Percentiles rank a stretch among this genome's conserved stretches.
These are phyloP conservation scores for Hyles lineata DNA, from an alignment of 2,888 invertebrate genomes.

Conservation along the genomic window DNA sequence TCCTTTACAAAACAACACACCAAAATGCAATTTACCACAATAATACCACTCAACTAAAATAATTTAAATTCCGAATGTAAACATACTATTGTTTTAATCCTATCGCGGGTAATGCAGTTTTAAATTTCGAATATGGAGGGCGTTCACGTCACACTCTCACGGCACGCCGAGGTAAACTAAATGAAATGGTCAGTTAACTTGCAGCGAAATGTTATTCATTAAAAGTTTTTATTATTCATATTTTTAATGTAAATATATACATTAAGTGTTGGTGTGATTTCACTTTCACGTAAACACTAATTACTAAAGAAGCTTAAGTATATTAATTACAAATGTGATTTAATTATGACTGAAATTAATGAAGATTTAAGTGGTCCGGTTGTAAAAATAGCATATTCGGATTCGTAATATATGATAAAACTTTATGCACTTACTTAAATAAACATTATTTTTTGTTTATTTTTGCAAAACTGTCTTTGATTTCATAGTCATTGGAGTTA, in stretches of 20 bases:
- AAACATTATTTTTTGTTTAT: too few species aligned
- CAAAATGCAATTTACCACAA: constrained; percentile 5
- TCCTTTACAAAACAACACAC: constrained; percentile 17
- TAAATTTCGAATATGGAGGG: constrained; percentile 47
- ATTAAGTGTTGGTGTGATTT: background rate
- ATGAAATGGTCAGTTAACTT: constrained; percentile 37
- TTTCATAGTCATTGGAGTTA: too few species aligned
- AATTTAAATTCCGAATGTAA: constrained; percentile 4
- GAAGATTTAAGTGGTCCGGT: too few species aligned
- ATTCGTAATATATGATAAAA: too few species aligned
- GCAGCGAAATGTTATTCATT: constrained; percentile 35
- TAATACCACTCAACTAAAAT: background rate
- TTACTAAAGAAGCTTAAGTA: constrained; percentile 7
- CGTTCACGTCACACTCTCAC: constrained; percentile 62
- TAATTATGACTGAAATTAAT: background rate
- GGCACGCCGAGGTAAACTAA: constrained; percentile 65
- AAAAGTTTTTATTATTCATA: constrained; percentile 19
- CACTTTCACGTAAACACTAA: background rate
- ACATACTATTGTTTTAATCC: background rate
- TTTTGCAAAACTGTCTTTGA: too few species aligned
- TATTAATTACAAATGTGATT: background rate
- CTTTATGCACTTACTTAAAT: too few species aligned
- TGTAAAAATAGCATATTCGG: too few species aligned
- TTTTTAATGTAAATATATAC: background rate
- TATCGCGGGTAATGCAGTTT: background rate